A percentile compares a stretch with the other conserved stretches of the same genome.
phyloP scores from a whole-genome alignment of 2,888 invertebrate genomes.

The Eurytoma adleriae region DNA sequence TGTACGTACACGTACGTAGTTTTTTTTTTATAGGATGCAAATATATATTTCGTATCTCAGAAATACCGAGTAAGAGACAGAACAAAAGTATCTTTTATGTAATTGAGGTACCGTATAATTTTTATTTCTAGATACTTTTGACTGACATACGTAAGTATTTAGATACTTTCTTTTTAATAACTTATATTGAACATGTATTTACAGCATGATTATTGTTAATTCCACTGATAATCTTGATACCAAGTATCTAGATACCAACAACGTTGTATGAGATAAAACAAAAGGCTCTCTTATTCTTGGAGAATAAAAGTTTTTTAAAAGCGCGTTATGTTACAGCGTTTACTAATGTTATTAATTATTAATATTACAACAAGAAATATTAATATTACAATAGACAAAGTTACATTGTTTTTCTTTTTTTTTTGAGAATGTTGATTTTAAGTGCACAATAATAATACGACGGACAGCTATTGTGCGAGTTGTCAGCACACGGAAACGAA shows the following conservation, averaged over 20 bases:
- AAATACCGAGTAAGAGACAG: too few relatives aligned
- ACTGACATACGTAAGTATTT: constrained; percentile 19
- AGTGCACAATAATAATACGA: constrained; percentile 36
- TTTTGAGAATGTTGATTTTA: constrained; percentile 27
- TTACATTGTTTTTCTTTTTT: constrained; percentile 42
- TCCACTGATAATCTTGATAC: constrained; percentile 36
- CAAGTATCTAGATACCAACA: constrained; percentile 26
- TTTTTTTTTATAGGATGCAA: constrained; percentile 14
- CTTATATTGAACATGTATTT: constrained; percentile 16
- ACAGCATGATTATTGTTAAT: constrained; percentile 13
- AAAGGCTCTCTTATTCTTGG: constrained; percentile 55
- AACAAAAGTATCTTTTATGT: constrained; percentile 30
- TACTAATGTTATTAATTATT: constrained; percentile 51
- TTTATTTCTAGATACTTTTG: constrained; percentile 35
- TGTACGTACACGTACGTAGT: not conserved
- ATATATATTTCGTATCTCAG: not conserved
- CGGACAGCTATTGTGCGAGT: constrained; percentile 30
- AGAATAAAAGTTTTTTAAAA: constrained; percentile 34
- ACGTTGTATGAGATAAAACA: constrained; percentile 25
- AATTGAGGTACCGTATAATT: constrained; percentile 5
- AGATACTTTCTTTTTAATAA: not conserved
- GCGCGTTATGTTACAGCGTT: constrained; percentile 42
- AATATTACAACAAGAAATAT: constrained; percentile 23
- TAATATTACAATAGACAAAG: constrained; percentile 29
- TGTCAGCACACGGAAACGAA: constrained; percentile 39